A percentile compares a stretch with the other conserved stretches of the same genome.
phyloP scores from a whole-genome alignment of 1,140 invertebrate species.

The Pogonomyrmex californicus region DNA sequence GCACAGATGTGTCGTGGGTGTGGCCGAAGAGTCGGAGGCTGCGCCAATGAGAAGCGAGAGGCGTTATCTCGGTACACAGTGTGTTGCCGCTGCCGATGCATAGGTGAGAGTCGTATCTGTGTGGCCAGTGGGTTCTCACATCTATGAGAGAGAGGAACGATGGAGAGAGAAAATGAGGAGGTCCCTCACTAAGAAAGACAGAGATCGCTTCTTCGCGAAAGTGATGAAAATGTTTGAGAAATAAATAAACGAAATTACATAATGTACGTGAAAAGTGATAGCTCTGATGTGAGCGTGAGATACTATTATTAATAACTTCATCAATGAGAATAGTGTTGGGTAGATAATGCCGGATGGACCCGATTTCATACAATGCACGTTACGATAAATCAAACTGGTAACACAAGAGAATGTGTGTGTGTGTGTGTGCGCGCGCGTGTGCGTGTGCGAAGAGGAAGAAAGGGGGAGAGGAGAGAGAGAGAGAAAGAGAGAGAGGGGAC shows the following conservation, averaged over 20 bases:
- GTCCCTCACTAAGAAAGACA: background rate
- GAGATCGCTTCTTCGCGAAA: background rate
- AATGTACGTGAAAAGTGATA: background rate
- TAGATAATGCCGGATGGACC: background rate
- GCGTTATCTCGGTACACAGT: constrained; percentile 66
- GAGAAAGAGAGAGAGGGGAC: background rate
- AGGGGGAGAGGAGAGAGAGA: constrained; percentile 28
- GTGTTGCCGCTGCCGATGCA: constrained; percentile 40
- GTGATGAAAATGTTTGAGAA: background rate
- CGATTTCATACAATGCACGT: background rate
- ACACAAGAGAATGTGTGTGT: background rate
- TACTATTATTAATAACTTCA: background rate
- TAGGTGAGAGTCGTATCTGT: constrained; percentile 31
- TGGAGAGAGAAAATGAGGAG: background rate
- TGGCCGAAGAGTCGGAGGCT: constrained; percentile 49
- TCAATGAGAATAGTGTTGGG: background rate
- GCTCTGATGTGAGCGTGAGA: background rate
- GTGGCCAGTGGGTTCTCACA: constrained; percentile 46
- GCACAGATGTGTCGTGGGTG: constrained; percentile 54
- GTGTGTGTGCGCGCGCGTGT: too few species aligned
- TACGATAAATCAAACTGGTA: constrained; percentile 26
- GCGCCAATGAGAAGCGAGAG: constrained; percentile 63
- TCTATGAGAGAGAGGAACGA: constrained; percentile 1
- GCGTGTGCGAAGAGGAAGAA: background rate
- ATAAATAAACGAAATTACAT: background rate